Base-by-base conservation (phyloP, 2,888 invertebrate species). In the Endotricha flammealis region DNA sequence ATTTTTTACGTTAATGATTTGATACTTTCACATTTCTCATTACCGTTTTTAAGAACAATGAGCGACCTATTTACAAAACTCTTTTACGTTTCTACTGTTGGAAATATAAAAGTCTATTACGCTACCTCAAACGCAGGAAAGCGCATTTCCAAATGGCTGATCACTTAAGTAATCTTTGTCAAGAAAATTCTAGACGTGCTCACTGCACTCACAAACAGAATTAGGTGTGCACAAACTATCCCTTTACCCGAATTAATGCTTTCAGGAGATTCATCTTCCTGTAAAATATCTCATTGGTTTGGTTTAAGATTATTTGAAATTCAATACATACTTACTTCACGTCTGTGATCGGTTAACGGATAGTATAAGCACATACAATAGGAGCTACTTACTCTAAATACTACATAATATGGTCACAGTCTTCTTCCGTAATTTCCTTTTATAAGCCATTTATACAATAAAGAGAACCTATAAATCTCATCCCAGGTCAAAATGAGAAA, bases 1-100 rank as follows among this genome's bases (percentile, higher is more conserved):
- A 90, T 49, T 50, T 39, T 42, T 47, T 42, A 36, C 25, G 4
- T 16, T 12, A 24, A 14, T 16, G 16, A 33, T 1, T 14, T n/a
- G 1, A 12, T 33, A 17, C 17, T 33, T 33, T 27, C 7, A 3
- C 25, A 17, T 25, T 4, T 17, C 16, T 24, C 16, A 25, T 32
- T 14, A 24, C 8, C 10, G 4, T 7, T 10, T 10, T 6, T 7
- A 3, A 20, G 20, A 4, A 20, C 6, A 20, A 6, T 4, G 20
- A n/a, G n/a, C n/a, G n/a, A n/a, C n/a, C 20, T 20, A n/a, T 20
- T 2, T 20, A 20, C 20, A 16, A 16, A 16, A 16, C 16, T 4
- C 9, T 4, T 8, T 9, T 8, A 23, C 4, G 23, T 25, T 25
- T 4, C 10, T 1, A 9, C 10, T 25, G 36, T 32, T 33, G 31